A percentile compares a stretch with the other conserved stretches of the same genome.
Conservation (phyloP, 2,797 vertebrate genomes). For the Molothrus aeneus region DNA sequence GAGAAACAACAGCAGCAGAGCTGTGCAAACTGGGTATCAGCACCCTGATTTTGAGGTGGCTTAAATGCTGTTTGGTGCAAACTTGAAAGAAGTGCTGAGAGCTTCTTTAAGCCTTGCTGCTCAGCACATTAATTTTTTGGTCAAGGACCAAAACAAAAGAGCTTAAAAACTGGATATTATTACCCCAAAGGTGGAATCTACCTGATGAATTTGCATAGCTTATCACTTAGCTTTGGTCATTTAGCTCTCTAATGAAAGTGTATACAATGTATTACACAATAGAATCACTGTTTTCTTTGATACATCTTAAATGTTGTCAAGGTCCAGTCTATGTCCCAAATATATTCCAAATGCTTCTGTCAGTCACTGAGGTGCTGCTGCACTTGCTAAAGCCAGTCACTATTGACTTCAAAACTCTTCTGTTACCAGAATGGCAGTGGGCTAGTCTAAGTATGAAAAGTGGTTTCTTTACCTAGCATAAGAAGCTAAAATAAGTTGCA, state of each 20-base stretch:
- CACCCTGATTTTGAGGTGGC: background rate
- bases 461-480: background rate
- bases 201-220: background rate
- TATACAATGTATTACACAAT: background rate
- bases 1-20: background rate
- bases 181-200: background rate
- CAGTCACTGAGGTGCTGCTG: background rate
- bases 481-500: background rate
- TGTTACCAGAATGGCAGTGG: fast-evolving
- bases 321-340: background rate
- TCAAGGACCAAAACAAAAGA: background rate
- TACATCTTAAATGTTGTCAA: background rate
- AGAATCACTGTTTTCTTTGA: background rate
- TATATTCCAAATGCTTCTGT: background rate
- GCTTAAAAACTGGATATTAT: background rate
- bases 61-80: background rate
- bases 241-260: background rate
- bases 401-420: background rate
- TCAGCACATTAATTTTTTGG: background rate
- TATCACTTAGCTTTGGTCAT: background rate
- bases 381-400: background rate
- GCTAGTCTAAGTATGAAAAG: background rate
- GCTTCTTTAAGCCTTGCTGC: background rate
- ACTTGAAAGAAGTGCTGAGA: background rate
- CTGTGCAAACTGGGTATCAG: background rate